Percentiles rank a stretch among this genome's conserved stretches.
phyloP scores from a whole-genome alignment of 1,140 invertebrate species.

The Halesus radiatus region DNA sequence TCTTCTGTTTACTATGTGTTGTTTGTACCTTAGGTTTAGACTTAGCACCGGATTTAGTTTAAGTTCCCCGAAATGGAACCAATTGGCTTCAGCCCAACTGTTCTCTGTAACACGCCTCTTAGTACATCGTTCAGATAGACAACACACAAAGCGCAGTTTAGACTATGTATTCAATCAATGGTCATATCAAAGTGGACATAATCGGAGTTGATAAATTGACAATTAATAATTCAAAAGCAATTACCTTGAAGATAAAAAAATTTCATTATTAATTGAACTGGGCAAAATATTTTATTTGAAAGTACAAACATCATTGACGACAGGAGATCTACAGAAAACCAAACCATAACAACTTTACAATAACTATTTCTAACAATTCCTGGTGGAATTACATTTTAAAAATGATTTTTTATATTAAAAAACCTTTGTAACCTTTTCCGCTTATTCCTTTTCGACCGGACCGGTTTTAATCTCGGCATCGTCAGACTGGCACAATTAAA shows the following conservation, averaged over 20 bases:
- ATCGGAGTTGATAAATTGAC: not conserved
- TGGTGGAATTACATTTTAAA: too few relatives aligned
- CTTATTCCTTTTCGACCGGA: too few relatives aligned
- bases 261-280: too few relatives aligned
- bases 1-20: not conserved
- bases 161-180: not conserved
- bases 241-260: not conserved
- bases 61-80: slow-evolving; percentile 3
- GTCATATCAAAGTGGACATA: slow-evolving; percentile 7
- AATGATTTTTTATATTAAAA: too few relatives aligned
- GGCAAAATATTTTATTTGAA: too few relatives aligned
- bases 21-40: slow-evolving; percentile 9
- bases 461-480: too few relatives aligned
- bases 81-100: slow-evolving; percentile 11
- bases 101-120: not conserved
- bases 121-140: not conserved
- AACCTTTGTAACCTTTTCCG: too few relatives aligned
- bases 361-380: too few relatives aligned
- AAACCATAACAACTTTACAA: too few relatives aligned
- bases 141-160: not conserved
- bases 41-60: slow-evolving; percentile 13
- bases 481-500: too few relatives aligned
- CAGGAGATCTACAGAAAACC: too few relatives aligned
- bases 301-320: too few relatives aligned
- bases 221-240: not conserved